phyloP scores from a whole-genome alignment of 2,113 vertebrate genomes.

The Lipotes vexillifer region DNA sequence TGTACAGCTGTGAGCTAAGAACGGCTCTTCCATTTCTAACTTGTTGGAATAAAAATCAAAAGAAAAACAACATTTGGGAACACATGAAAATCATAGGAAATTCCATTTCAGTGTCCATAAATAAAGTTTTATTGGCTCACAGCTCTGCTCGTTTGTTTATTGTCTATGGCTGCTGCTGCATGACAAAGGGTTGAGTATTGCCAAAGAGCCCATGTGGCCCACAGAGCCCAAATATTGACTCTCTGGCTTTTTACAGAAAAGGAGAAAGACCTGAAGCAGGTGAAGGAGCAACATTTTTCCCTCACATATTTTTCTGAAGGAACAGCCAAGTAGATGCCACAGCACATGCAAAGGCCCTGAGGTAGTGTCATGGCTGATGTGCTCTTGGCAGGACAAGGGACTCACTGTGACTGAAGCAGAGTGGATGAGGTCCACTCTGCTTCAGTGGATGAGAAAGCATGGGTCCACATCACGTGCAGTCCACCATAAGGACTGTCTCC shows the following conservation, averaged over 20 bases:
- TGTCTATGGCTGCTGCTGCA: neutral
- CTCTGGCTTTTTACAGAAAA: neutral
- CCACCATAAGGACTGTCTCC: neutral
- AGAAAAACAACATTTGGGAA: neutral
- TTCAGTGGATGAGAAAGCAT: too few species aligned
- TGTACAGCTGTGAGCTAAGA: neutral
- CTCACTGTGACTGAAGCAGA: neutral
- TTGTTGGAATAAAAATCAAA: neutral
- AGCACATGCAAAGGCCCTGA: neutral
- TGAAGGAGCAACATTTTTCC: neutral
- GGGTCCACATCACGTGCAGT: accelerated
- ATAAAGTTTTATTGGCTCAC: neutral
- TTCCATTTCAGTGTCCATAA: neutral
- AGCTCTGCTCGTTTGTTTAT: neutral
- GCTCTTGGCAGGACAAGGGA: neutral
- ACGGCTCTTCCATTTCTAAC: neutral
- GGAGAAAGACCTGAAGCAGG: neutral
- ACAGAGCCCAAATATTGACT: neutral
- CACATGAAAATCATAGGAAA: neutral
- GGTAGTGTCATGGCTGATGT: neutral
- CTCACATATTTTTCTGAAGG: neutral
- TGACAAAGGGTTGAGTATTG: too few species aligned
- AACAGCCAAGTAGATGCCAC: neutral
- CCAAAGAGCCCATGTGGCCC: neutral
- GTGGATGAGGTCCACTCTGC: too few species aligned